A percentile compares a stretch with the other conserved stretches of the same genome.
These are phyloP conservation scores for Muschampia plurimacula DNA, from an alignment of 2,888 invertebrate species.

Conservation along the genomic window DNA sequence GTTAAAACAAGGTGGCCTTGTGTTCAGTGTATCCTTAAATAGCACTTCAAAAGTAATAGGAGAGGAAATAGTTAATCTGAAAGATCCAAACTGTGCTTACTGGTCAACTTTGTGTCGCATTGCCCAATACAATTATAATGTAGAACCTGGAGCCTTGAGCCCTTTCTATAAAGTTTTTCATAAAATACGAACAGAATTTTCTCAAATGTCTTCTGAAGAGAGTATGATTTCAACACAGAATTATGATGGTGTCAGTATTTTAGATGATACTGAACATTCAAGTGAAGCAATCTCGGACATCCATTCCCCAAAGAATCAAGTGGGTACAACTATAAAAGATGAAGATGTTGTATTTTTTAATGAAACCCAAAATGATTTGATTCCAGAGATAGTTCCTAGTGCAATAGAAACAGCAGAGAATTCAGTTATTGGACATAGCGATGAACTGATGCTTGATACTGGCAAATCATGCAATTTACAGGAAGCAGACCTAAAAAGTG, in stretches of 20 bases:
- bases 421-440: neutral
- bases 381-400: neutral
- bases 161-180: neutral
- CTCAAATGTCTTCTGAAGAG: neutral
- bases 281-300: neutral
- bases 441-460: neutral
- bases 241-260: neutral
- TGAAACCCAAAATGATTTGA: neutral
- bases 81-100: neutral
- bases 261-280: neutral
- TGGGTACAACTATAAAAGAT: neutral
- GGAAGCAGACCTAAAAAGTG: neutral
- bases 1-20: conserved; percentile 4
- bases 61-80: neutral
- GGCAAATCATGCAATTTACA: no score
- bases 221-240: neutral
- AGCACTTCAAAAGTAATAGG: neutral
- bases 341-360: neutral
- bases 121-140: conserved; percentile 3
- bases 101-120: conserved; percentile 12
- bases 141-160: neutral
- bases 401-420: neutral
- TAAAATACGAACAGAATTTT: neutral
- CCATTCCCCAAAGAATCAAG: neutral
- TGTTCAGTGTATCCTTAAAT: conserved; percentile 13